phyloP scores from a whole-genome alignment of 1,140 invertebrate species.

The Drosophila rhopaloa region DNA sequence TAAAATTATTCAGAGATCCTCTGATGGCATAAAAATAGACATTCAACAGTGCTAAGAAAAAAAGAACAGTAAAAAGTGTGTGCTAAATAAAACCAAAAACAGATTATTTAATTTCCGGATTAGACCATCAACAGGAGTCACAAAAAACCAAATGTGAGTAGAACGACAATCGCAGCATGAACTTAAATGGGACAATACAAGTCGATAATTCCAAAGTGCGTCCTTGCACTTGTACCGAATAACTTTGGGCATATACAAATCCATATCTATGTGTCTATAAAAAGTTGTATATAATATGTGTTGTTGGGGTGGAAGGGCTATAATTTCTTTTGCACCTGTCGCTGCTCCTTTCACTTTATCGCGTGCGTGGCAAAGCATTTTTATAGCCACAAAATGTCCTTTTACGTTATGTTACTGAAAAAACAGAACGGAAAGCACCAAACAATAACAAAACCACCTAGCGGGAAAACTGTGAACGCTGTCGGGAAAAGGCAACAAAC shows the following conservation, averaged over 20 bases:
- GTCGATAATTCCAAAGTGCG: conserved; percentile 36
- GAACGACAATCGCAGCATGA: neutral
- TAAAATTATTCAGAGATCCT: conserved; percentile 18
- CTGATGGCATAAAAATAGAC: neutral
- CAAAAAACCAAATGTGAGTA: conserved; percentile 32
- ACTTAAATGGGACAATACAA: conserved; percentile 8
- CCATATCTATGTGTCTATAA: conserved; percentile 15
- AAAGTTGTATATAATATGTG: conserved; percentile 17
- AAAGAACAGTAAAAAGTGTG: conserved; percentile 6
- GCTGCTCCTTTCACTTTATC: conserved; percentile 59
- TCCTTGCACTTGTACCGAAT: conserved; percentile 50
- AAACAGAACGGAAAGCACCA: conserved; percentile 23
- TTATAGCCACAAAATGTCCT: conserved; percentile 78
- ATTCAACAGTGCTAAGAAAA: conserved; percentile 15
- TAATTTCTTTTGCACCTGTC: conserved; percentile 63
- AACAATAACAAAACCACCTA: conserved; percentile 15
- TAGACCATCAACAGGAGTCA: neutral
- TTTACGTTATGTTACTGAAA: conserved; percentile 60
- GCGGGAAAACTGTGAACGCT: conserved; percentile 28
- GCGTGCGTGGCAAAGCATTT: conserved; percentile 75
- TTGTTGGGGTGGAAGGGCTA: conserved; percentile 7
- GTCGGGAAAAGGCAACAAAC: conserved; percentile 5
- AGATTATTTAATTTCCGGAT: conserved; percentile 5
- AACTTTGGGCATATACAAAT: conserved; percentile 29
- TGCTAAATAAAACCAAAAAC: neutral